A percentile compares a stretch with the other conserved stretches of the same genome.
Conservation (phyloP, 1,140 invertebrate species). For the Ostrea denselamellosa region DNA sequence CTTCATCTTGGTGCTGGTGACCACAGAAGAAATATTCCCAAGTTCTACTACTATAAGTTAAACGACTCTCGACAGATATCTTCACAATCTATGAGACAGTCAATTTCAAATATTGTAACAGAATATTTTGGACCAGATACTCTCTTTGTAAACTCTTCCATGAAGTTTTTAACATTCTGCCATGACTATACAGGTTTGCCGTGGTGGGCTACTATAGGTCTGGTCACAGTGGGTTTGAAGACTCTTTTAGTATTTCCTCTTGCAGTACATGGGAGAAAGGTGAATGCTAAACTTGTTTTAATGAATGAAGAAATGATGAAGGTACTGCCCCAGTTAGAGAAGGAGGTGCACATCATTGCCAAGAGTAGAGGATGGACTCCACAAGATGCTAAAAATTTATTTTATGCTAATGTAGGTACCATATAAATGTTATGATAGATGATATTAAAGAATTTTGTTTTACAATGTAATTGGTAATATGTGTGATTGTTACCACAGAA, state of each 20-base stretch:
- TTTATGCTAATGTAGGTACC: conserved; percentile 2
- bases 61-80: not conserved
- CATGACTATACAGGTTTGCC: conserved; percentile 1
- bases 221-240: conserved; percentile 1
- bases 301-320: conserved; percentile 22
- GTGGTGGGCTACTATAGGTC: conserved; percentile 1
- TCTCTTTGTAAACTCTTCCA: not conserved
- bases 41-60: not conserved
- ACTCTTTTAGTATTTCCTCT: not conserved
- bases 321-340: not conserved
- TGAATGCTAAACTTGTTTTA: not conserved
- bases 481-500: not conserved
- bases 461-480: not conserved
- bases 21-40: not conserved
- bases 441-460: not conserved
- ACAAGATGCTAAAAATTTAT: not conserved
- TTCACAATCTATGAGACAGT: not conserved
- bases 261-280: not conserved
- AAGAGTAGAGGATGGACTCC: not conserved
- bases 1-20: not conserved
- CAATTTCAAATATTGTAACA: not conserved
- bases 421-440: not conserved
- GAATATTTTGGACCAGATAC: conserved; percentile 16
- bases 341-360: not conserved
- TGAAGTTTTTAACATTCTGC: conserved; percentile 4